phyloP scores from a whole-genome alignment of 2,888 invertebrate species.

The Cantharis lateralis region DNA sequence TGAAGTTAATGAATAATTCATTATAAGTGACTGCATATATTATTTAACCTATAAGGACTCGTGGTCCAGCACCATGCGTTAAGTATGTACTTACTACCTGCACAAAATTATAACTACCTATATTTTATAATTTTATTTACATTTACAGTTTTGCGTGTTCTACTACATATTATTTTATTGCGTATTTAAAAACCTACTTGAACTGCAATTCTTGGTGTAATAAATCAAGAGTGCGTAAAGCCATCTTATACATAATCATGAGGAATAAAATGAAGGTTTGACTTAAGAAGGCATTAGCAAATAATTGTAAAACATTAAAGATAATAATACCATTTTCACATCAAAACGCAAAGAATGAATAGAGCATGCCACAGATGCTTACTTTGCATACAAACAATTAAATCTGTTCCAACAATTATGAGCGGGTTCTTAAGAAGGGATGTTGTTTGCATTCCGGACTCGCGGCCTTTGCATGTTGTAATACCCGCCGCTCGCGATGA shows the following conservation, averaged over 20 bases:
- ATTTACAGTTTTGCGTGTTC: background rate
- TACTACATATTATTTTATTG: background rate
- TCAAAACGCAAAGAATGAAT: constrained; percentile 18
- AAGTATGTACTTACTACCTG: too few species aligned
- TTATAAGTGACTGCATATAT: too few species aligned
- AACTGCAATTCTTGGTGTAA: background rate
- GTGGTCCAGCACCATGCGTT: too few species aligned
- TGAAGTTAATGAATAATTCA: too few species aligned
- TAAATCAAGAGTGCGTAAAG: background rate
- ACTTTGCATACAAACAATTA: constrained; percentile 49
- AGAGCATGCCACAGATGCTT: constrained; percentile 42
- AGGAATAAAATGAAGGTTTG: background rate
- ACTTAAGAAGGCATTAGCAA: constrained; percentile 8
- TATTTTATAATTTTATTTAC: background rate
- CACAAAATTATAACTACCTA: too few species aligned
- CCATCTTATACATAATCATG: constrained; percentile 4
- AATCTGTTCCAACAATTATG: constrained; percentile 49
- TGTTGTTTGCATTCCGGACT: constrained; percentile 36
- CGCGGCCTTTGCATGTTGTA: constrained; percentile 26
- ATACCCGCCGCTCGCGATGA: constrained; percentile 34
- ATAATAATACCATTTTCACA: constrained; percentile 15
- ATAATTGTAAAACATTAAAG: constrained; percentile 14
- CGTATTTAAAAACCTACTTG: background rate
- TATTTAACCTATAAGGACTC: too few species aligned
- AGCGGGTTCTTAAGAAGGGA: constrained; percentile 45